A percentile compares a stretch with the other conserved stretches of the same genome.
These are phyloP conservation scores for Staurois parvus DNA, from an alignment of 2,797 vertebrate species.

Conservation along the genomic window DNA sequence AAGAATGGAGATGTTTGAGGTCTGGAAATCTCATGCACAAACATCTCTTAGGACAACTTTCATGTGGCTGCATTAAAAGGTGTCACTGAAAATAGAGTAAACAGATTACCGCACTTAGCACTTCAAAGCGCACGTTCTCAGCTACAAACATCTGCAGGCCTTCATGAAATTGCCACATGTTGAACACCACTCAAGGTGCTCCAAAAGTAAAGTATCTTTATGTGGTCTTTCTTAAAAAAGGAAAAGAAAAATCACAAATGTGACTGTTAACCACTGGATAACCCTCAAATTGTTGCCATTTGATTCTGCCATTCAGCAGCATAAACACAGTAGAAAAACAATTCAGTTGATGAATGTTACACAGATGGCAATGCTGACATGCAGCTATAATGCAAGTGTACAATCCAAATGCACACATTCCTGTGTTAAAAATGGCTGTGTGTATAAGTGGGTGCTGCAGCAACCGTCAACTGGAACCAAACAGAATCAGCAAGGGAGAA, in stretches of 20 bases:
- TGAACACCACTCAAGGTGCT: neutral
- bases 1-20: constrained; percentile 57
- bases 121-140: constrained; percentile 55
- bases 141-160: constrained; percentile 49
- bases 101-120: constrained; percentile 62
- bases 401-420: too few species aligned
- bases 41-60: constrained; percentile 56
- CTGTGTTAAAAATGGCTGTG: too few species aligned
- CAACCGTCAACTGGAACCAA: too few species aligned
- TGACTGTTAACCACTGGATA: neutral
- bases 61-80: constrained; percentile 59
- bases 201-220: neutral
- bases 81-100: constrained; percentile 55
- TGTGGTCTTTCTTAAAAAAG: neutral
- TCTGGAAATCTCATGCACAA: constrained; percentile 51
- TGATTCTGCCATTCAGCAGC: too few species aligned
- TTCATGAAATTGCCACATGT: constrained; percentile 39
- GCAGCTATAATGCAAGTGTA: too few species aligned
- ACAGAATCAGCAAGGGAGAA: too few species aligned
- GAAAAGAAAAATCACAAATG: neutral
- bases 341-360: neutral
- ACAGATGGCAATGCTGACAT: too few species aligned
- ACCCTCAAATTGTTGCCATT: neutral
- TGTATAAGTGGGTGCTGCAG: too few species aligned
- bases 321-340: neutral